phyloP scores from a whole-genome alignment of 2,888 invertebrate genomes.

The Oligia latruncula region DNA sequence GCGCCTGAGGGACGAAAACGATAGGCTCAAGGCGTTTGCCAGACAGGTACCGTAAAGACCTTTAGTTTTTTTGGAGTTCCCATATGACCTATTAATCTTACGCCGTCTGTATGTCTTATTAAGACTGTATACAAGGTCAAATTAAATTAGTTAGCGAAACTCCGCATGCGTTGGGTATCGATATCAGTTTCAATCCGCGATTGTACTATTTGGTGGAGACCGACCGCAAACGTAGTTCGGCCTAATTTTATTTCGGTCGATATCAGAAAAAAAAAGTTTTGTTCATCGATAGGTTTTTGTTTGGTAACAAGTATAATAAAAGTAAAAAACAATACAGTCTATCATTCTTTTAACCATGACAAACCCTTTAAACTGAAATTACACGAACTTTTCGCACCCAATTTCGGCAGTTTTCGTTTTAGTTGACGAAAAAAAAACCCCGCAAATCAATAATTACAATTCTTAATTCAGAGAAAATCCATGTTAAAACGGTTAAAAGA shows the following conservation, averaged over 20 bases:
- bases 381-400: background rate
- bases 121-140: background rate
- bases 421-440: background rate
- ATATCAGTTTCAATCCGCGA: background rate
- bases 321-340: background rate
- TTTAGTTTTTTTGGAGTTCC: background rate
- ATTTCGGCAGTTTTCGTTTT: background rate
- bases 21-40: constrained; percentile 75
- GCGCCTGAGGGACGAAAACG: constrained; percentile 77
- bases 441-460: too few relatives aligned
- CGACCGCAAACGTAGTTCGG: background rate
- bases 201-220: background rate
- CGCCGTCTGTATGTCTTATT: background rate
- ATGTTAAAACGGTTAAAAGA: too few relatives aligned
- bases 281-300: background rate
- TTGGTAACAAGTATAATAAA: background rate
- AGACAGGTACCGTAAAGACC: constrained; percentile 33
- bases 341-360: background rate
- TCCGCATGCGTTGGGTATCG: background rate
- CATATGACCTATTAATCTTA: background rate
- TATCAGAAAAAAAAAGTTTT: too few relatives aligned
- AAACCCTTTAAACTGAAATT: background rate
- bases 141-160: background rate
- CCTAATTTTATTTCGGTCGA: background rate
- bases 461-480: too few relatives aligned